phyloP scores from a whole-genome alignment of 2,888 invertebrate genomes.

The Cactoblastis cactorum region DNA sequence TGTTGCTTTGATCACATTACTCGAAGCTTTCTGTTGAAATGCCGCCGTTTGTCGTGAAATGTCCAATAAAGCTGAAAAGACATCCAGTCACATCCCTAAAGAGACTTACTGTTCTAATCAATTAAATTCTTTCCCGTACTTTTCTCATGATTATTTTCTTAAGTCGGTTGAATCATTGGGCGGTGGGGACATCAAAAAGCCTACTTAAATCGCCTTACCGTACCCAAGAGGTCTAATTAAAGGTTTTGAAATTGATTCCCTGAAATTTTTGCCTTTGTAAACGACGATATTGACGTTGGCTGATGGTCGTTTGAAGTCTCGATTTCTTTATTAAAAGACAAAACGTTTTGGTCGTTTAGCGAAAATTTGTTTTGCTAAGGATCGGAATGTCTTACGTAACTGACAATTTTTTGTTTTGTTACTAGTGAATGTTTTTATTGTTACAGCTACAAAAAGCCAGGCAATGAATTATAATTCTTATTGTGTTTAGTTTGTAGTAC shows the following conservation, averaged over 20 bases:
- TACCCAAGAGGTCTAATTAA: conserved; percentile 61
- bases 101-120: conserved; percentile 59
- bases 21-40: not conserved
- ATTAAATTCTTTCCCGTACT: conserved; percentile 67
- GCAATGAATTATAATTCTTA: too few relatives aligned
- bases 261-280: conserved; percentile 53
- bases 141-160: conserved; percentile 59
- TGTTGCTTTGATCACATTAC: not conserved
- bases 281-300: conserved; percentile 59
- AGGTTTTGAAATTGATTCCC: conserved; percentile 69
- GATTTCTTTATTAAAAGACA: conserved; percentile 20
- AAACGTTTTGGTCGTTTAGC: conserved; percentile 12
- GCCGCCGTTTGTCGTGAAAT: not conserved
- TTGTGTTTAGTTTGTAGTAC: too few relatives aligned
- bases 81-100: conserved; percentile 25
- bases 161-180: conserved; percentile 30
- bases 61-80: conserved; percentile 15
- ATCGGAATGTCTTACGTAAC: not conserved
- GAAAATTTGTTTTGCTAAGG: conserved; percentile 2
- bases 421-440: too few relatives aligned
- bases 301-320: conserved; percentile 51
- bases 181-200: conserved; percentile 51
- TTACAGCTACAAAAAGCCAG: too few relatives aligned
- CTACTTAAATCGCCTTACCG: conserved; percentile 46
- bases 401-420: not conserved